Conservation (phyloP, 2,797 vertebrate species). For the Danionella dracula region DNA sequence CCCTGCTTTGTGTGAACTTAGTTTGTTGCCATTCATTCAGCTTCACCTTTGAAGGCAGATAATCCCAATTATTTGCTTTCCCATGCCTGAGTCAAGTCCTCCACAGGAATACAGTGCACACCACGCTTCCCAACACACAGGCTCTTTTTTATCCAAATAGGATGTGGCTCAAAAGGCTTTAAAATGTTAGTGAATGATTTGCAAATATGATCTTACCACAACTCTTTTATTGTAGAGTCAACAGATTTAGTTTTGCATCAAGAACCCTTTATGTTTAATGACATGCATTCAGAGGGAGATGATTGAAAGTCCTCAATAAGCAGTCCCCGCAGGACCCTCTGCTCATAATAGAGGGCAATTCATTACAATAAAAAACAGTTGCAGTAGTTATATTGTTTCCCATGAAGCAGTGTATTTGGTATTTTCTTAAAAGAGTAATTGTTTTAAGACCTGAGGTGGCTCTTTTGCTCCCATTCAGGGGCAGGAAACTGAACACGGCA, state of each 20-base stretch:
- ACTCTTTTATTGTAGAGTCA: constrained; percentile 62
- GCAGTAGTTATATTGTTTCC: constrained; percentile 60
- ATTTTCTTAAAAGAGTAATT: constrained; percentile 56
- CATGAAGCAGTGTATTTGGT: constrained; percentile 54
- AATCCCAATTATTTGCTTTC: constrained; percentile 76
- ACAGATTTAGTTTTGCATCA: constrained; percentile 63
- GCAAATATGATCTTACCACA: constrained; percentile 71
- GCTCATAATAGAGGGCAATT: constrained; percentile 58
- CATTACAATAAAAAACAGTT: constrained; percentile 69
- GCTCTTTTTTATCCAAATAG: constrained; percentile 64
- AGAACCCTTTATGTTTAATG: constrained; percentile 64
- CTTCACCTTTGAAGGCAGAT: constrained; percentile 66
- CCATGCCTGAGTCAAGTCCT: constrained; percentile 68
- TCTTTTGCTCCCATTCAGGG: constrained; percentile 44
- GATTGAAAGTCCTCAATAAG: constrained; percentile 62
- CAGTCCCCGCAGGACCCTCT: constrained; percentile 55
- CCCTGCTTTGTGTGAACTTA: constrained; percentile 62
- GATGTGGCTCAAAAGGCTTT: constrained; percentile 69
- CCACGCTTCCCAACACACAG: constrained; percentile 38
- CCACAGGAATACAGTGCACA: constrained; percentile 62
- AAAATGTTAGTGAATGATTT: constrained; percentile 65
- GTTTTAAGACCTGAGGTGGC: constrained; percentile 53
- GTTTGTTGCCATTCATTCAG: constrained; percentile 61
- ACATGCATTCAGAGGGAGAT: constrained; percentile 64
- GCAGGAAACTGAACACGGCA: constrained; percentile 44